Base-by-base conservation (phyloP, 2,797 vertebrate species). In the Cossypha niveicapilla region DNA sequence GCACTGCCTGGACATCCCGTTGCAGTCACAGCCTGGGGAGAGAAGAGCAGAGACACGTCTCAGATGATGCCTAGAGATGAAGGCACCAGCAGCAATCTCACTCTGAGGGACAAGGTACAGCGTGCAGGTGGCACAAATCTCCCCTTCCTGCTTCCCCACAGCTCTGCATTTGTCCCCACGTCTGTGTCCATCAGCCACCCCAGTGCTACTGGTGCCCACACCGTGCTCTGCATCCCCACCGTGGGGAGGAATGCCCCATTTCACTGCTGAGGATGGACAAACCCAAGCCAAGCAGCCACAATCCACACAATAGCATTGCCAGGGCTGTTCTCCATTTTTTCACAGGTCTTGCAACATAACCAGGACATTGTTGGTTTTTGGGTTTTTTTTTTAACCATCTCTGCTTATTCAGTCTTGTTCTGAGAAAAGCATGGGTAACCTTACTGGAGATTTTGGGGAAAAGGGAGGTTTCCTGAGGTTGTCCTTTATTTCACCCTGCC, bases 1-100 rank as follows among this genome's bases (percentile, higher is more conserved):
- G 11, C 99, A 99, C 77, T 97, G 98, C 50, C 84, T 67, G 71
- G 99, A 98, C 51, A 98, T 98, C 10, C 98, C 98, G 0, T 98
- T 98, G 94, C 99, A 99, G 3, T 98, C 51, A 9, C 99, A 99
- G 0, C 83, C 96, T 79, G 63, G 18, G 62, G 66, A 54, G 70
- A 45, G 32, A 39, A 94, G 35, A 92, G 47, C 44, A 94, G 32
- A 84, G 24, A 45, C 3, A 51, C 1, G 1, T 11, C 54, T 44
- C 34, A 73, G 25, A 7, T 6, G 17, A 16, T 7, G 39, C 21
- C 68, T 21, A 51, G 44, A 74, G 63, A 37, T 32, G 39, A 77
- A 12, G 30, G 12, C 23, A 48, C 23, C 16, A 13, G 30, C 23
- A 15, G 4, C 27, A 47, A 73, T 27, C 47, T 24, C 65, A 15